Percentiles rank a stretch among this genome's conserved stretches.
Conservation (phyloP, 2,113 vertebrate species). For the Oncorhynchus tshawytscha region DNA sequence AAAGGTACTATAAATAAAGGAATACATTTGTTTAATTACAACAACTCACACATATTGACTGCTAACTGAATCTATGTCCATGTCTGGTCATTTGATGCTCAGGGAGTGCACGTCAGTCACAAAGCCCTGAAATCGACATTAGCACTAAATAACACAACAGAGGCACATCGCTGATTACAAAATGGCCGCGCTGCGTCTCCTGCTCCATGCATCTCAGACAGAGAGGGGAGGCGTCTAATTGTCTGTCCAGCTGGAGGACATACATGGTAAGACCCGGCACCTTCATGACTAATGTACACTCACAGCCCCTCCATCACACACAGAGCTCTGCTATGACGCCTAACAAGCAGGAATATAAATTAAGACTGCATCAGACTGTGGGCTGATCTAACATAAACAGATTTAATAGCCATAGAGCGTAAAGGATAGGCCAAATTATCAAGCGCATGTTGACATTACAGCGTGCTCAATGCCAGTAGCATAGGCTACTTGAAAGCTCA, state of each 20-base stretch:
- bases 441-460: background rate
- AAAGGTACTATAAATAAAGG: too few relatives aligned
- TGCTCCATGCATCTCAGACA: constrained; percentile 6
- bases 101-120: background rate
- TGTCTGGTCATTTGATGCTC: background rate
- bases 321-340: background rate
- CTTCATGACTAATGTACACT: constrained; percentile 20
- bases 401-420: background rate
- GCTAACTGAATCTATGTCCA: background rate
- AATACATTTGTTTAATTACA: background rate
- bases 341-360: constrained; percentile 9
- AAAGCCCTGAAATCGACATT: constrained; percentile 32
- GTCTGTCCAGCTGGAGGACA: constrained; percentile 22
- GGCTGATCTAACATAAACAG: constrained; percentile 23
- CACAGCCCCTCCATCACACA: constrained; percentile 6
- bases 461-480: background rate
- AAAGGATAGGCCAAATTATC: background rate
- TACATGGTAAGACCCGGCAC: background rate
- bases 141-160: constrained; percentile 24
- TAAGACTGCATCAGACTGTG: constrained; percentile 5
- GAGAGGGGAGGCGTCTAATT: constrained; percentile 21
- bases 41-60: background rate
- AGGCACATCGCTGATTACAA: constrained; percentile 22
- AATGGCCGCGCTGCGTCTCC: constrained; percentile 8
- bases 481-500: background rate